Conservation (phyloP, 2,888 invertebrate species). For the Exocentrus adspersus region DNA sequence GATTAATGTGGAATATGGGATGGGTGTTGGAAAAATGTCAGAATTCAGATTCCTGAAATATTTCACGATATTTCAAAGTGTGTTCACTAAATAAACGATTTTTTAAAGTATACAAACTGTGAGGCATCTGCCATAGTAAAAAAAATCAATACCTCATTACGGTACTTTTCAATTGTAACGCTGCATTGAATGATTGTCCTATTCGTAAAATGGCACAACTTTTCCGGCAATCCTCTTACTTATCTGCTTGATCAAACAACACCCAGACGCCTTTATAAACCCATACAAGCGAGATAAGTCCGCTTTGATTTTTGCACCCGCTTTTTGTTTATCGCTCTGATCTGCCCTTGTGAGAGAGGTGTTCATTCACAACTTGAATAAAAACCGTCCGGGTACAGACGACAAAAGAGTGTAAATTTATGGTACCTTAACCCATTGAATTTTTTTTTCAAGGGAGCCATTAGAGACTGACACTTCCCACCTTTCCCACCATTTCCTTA, state of each 20-base stretch:
- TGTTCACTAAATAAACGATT: no score
- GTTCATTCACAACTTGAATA: neutral
- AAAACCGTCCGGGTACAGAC: slow-evolving; percentile 6
- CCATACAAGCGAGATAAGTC: slow-evolving; percentile 2
- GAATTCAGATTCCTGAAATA: no score
- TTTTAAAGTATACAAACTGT: no score
- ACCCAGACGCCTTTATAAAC: neutral
- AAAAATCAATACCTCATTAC: no score
- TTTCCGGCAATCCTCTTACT: neutral
- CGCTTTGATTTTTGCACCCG: slow-evolving; percentile 24
- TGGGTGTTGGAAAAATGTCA: no score
- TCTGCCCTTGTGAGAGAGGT: slow-evolving; percentile 8
- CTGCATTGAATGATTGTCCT: no score
- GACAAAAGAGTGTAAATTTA: slow-evolving; percentile 9
- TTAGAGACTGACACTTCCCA: slow-evolving; percentile 14
- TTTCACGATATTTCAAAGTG: no score
- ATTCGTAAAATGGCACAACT: no score
- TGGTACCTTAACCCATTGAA: slow-evolving; percentile 32
- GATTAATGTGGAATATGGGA: neutral
- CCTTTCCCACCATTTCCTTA: slow-evolving; percentile 41
- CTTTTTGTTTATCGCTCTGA: slow-evolving; percentile 7
- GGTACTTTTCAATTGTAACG: no score
- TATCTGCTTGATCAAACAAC: neutral
- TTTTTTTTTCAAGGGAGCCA: slow-evolving; percentile 32
- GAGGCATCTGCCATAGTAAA: no score